These are phyloP conservation scores for Oceanodroma tethys DNA, from an alignment of 2,113 vertebrate species.

Conservation along the genomic window DNA sequence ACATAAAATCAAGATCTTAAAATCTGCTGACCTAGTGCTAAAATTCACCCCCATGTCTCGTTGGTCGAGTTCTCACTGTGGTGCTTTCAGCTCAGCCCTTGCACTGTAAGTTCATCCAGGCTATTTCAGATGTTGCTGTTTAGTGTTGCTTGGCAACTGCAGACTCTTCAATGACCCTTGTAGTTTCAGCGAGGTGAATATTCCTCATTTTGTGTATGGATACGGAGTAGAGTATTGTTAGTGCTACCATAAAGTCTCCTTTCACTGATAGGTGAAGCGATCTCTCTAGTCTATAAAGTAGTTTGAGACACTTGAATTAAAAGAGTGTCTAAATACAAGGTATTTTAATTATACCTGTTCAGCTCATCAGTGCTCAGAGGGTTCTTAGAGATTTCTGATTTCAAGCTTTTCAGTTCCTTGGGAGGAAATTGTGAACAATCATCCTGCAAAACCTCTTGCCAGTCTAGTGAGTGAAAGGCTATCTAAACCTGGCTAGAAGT, in stretches of 20 bases:
- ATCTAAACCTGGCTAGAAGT: neutral
- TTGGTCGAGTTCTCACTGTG: neutral
- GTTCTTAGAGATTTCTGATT: neutral
- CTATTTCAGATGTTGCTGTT: constrained; percentile 22
- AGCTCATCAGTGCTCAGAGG: neutral
- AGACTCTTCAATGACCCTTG: constrained; percentile 3
- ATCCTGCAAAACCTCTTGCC: neutral
- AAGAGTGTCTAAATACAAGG: neutral
- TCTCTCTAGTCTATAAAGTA: neutral
- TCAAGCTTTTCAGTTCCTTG: neutral
- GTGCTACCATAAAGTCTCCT: neutral
- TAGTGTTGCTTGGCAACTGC: constrained; percentile 34
- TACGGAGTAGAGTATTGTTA: neutral
- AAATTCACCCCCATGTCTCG: neutral
- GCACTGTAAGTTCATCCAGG: neutral
- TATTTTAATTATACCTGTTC: neutral
- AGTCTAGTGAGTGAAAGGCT: neutral
- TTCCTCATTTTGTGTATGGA: neutral
- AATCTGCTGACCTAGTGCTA: neutral
- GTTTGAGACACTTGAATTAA: neutral
- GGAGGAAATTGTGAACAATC: neutral
- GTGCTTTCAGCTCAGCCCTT: neutral
- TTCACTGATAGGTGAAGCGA: neutral
- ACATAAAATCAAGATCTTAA: neutral
- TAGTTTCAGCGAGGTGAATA: neutral